These are phyloP conservation scores for Thalassaphorura encarpata DNA, from an alignment of 1,140 invertebrate species.

Conservation along the genomic window DNA sequence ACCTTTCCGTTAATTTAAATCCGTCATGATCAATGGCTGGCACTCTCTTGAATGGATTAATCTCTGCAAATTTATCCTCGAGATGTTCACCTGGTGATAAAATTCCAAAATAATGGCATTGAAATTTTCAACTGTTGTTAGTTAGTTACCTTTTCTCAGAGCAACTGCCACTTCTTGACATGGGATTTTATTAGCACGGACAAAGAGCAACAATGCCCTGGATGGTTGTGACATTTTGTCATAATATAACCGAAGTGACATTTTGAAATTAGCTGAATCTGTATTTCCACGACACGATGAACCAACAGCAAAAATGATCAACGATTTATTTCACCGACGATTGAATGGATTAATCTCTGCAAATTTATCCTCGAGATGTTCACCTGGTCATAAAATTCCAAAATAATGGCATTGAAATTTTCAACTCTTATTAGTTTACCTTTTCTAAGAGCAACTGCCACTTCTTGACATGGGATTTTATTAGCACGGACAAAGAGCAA, in stretches of 20 bases:
- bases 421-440: conserved; percentile 1
- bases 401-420: neutral
- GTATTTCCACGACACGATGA: no score
- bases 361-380: conserved; percentile 60
- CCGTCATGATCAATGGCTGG: conserved; percentile 68
- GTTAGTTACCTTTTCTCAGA: conserved; percentile 22
- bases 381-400: conserved; percentile 44
- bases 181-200: conserved; percentile 21
- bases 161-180: conserved; percentile 19
- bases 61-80: conserved; percentile 52
- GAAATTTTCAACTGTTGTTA: neutral
- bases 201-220: conserved; percentile 23
- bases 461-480: conserved; percentile 23
- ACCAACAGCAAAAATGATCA: no score
- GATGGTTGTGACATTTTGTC: conserved; percentile 27
- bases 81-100: conserved; percentile 57
- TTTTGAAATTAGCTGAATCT: no score
- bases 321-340: no score
- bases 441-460: conserved; percentile 21
- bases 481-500: conserved; percentile 22
- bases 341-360: conserved; percentile 60
- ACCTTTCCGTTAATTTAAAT: conserved; percentile 71
- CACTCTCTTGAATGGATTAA: conserved; percentile 65
- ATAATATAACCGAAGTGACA: conserved; percentile 24
- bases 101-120: conserved; percentile 5